Conservation (phyloP, 2,113 vertebrate species). For the Percopsis transmontana region DNA sequence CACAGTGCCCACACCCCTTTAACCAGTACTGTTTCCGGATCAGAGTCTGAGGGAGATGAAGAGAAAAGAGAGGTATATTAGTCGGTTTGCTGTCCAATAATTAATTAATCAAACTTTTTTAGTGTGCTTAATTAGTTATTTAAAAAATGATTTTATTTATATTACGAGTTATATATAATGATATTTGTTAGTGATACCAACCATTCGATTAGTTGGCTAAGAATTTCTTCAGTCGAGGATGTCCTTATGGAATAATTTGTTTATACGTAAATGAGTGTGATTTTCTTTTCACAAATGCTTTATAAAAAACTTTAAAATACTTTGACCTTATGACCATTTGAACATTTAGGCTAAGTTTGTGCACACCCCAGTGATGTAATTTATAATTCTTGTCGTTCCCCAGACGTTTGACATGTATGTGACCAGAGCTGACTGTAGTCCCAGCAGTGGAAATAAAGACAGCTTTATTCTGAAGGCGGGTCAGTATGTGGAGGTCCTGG, state of each 20-base stretch:
- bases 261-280: no score
- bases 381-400: not conserved
- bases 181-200: no score
- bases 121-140: no score
- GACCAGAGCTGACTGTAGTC: slow-evolving; percentile 89
- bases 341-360: not conserved
- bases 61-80: slow-evolving; percentile 65
- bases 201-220: no score
- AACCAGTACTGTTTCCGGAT: slow-evolving; percentile 62
- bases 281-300: no score
- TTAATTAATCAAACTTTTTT: not conserved
- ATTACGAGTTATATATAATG: no score
- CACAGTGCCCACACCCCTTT: slow-evolving; percentile 63
- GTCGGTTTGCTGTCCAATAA: not conserved
- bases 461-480: slow-evolving; percentile 90
- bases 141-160: no score
- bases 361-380: not conserved
- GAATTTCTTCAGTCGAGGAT: no score
- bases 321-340: not conserved
- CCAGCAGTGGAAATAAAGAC: slow-evolving; percentile 81
- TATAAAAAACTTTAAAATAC: no score
- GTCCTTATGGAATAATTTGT: no score
- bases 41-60: slow-evolving; percentile 77
- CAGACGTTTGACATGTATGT: slow-evolving; percentile 95
- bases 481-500: slow-evolving; percentile 94